Conservation (phyloP, 2,888 invertebrate species). For the Dicyrtoma fusca region DNA sequence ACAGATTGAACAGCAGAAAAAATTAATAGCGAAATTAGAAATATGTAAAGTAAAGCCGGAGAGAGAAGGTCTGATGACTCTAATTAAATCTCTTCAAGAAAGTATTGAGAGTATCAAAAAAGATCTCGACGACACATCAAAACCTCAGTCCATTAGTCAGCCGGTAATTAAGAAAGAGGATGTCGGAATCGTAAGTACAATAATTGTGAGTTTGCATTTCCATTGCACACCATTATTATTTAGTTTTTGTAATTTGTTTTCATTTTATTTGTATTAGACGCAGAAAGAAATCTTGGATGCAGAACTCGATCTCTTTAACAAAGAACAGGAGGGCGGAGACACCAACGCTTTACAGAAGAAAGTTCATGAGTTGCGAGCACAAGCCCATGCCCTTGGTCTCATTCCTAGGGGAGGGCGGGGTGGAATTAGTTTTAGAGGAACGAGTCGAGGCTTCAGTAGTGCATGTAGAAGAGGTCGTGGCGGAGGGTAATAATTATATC, state of each 20-base stretch:
- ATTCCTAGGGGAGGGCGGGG: constrained; percentile 46
- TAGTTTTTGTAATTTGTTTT: too few relatives aligned
- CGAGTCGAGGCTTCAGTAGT: constrained; percentile 51
- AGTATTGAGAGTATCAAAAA: constrained; percentile 78
- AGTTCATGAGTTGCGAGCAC: constrained; percentile 71
- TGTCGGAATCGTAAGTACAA: constrained; percentile 58
- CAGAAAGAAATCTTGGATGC: constrained; percentile 89
- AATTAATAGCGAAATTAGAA: constrained; percentile 80
- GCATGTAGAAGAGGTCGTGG: constrained; percentile 50
- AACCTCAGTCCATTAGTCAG: constrained; percentile 58
- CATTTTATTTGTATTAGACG: constrained; percentile 60
- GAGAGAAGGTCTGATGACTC: constrained; percentile 73
- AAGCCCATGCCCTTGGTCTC: constrained; percentile 60
- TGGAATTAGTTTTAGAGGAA: constrained; percentile 57
- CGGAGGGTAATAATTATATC: not conserved
- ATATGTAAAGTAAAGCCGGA: constrained; percentile 66
- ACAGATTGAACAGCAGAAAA: constrained; percentile 84
- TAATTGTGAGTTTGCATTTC: too few relatives aligned
- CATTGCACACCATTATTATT: too few relatives aligned
- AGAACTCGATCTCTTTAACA: constrained; percentile 86
- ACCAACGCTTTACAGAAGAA: constrained; percentile 78
- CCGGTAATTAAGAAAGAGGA: constrained; percentile 72
- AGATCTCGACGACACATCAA: constrained; percentile 65
- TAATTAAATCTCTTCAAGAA: constrained; percentile 80
- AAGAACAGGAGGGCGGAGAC: constrained; percentile 85